phyloP scores from a whole-genome alignment of 2,797 vertebrate species.

The Gastrophryne carolinensis region DNA sequence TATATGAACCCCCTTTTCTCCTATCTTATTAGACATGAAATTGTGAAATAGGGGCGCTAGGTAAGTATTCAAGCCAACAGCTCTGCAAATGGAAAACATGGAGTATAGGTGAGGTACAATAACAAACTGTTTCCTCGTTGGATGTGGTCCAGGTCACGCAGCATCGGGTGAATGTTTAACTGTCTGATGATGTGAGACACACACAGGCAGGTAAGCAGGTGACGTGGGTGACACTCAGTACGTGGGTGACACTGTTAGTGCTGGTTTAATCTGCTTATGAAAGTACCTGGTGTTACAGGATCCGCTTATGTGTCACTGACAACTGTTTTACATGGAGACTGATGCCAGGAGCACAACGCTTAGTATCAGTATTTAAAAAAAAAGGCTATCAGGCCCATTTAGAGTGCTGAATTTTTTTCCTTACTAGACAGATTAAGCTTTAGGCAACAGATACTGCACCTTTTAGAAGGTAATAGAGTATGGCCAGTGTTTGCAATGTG shows the following conservation, averaged over 20 bases:
- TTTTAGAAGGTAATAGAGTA: too few species aligned
- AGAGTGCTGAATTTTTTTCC: too few species aligned
- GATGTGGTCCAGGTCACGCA: not conserved
- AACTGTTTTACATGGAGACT: not conserved
- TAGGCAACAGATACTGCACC: too few species aligned
- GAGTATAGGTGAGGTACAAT: not conserved
- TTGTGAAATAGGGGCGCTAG: too few species aligned
- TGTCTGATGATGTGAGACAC: not conserved
- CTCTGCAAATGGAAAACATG: not conserved
- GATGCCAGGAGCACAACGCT: not conserved
- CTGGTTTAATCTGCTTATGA: slow-evolving; percentile 1
- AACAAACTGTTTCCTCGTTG: not conserved
- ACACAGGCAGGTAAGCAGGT: not conserved
- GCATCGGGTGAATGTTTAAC: slow-evolving; percentile 39
- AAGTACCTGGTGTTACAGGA: not conserved
- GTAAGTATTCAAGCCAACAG: not conserved
- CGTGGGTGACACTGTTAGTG: slow-evolving; percentile 20
- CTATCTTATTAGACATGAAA: too few species aligned
- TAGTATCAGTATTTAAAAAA: too few species aligned
- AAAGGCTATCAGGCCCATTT: too few species aligned
- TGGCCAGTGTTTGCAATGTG: too few species aligned
- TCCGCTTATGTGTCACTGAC: not conserved
- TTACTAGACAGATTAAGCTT: too few species aligned
- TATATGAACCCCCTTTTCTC: too few species aligned
- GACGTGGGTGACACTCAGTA: slow-evolving; percentile 21